phyloP scores from a whole-genome alignment of 2,797 vertebrate genomes.

The Staurois parvus region DNA sequence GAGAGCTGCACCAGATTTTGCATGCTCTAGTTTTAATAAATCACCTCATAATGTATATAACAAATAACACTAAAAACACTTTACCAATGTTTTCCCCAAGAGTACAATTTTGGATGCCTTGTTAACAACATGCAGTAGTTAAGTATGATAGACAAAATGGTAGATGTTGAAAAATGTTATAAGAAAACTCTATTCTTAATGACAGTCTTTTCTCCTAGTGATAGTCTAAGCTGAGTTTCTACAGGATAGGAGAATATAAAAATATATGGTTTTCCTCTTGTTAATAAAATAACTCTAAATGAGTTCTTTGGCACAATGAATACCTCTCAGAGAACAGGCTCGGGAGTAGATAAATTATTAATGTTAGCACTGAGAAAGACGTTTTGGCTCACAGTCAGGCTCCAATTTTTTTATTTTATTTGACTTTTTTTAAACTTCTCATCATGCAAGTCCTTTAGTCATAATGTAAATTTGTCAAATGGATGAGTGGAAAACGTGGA shows the following conservation, averaged over 20 bases:
- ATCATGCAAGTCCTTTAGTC: slow-evolving; percentile 40
- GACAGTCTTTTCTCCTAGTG: slow-evolving; percentile 62
- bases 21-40: too few species aligned
- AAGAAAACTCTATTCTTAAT: slow-evolving; percentile 69
- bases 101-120: background rate
- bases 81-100: too few species aligned
- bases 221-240: slow-evolving; percentile 21
- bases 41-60: too few species aligned
- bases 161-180: background rate
- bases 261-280: slow-evolving; percentile 39
- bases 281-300: slow-evolving; percentile 64
- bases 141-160: slow-evolving; percentile 63
- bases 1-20: too few species aligned
- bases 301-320: slow-evolving; percentile 63
- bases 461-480: slow-evolving; percentile 5
- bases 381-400: slow-evolving; percentile 63
- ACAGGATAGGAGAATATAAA: slow-evolving; percentile 25
- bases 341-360: slow-evolving; percentile 67
- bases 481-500: slow-evolving; percentile 6
- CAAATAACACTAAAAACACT: too few species aligned
- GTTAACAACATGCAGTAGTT: background rate
- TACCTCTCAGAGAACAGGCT: slow-evolving; percentile 57
- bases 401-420: slow-evolving; percentile 53
- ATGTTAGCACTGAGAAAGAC: slow-evolving; percentile 64
- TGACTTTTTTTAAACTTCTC: slow-evolving; percentile 52